Evolutionary conservation across 2,113 vertebrate genomes (phyloP), one percentile per base, ranked within the genome.

Genomic region (Campylorhamphus procurvoides): DNA sequence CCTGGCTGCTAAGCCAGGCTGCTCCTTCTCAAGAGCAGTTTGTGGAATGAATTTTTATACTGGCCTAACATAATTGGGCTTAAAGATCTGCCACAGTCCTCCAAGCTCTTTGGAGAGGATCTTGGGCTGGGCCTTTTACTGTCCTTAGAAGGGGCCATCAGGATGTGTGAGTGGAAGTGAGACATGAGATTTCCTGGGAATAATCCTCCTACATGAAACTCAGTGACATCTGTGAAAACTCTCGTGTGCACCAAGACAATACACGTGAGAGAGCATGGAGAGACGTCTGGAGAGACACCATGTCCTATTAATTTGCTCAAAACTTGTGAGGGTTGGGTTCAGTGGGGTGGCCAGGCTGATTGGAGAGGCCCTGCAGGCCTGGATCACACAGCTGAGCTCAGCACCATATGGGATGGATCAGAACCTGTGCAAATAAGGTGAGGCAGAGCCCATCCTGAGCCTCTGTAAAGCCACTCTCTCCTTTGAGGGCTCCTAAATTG

Each of bases 351-450:
- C 23, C 58, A 66, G 82, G 49, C 63, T 76, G 59, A 16, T 31
- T 1, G 0, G 59, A 56, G 49, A 46, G 44, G 35, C 6, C 4
- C 59, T 1, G 4, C 14, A 35, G 60, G 29, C n/a, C 60, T 81
- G 56, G 83, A 18, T 75, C 15, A 14, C 10, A 7, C 7, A 66
- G 68, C 64, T 0, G 5, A 74, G 60, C 59, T 90, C 42, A 53
- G 66, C 31, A 3, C 40, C 0, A 0, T 0, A 1, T 1, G 1
- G 58, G 47, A 28, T 39, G 63, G 33, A 18, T 33, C 3, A 59
- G 27, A 28, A n/a, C 46, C 58, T 0, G 0, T 18, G 1, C 44
- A 25, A 28, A 28, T 7, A 14, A 74, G 47, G 33, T 15, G 39
- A 66, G 60, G 33, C 47, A 74, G n/a, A 90, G 29, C 33, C 58